Evolutionary conservation across 2,113 vertebrate genomes (phyloP).

Genomic region (Glaucomys volans): DNA sequence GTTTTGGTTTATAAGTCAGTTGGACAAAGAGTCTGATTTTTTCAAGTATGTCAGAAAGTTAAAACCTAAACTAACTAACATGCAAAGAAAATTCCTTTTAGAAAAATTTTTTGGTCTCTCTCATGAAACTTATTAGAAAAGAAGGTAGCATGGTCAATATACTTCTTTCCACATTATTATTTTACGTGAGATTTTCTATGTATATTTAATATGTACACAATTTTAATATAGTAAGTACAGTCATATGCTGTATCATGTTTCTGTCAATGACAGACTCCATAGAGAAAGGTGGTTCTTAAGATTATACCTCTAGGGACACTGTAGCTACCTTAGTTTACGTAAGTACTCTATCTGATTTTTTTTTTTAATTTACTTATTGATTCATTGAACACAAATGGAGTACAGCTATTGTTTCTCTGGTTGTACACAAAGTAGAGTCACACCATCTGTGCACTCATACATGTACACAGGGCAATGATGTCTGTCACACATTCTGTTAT

Average conservation of each 20-base stretch:
- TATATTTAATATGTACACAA: neutral
- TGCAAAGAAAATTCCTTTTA: neutral
- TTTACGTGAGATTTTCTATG: neutral
- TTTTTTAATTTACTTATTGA: too few species aligned
- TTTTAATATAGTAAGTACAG: neutral
- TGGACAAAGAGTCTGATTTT: neutral
- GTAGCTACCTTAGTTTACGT: neutral
- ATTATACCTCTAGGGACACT: neutral
- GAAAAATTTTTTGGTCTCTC: neutral
- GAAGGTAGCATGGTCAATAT: neutral
- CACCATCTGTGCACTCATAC: too few species aligned
- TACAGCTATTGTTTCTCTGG: too few species aligned
- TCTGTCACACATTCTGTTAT: too few species aligned
- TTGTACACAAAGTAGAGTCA: too few species aligned
- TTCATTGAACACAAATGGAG: too few species aligned
- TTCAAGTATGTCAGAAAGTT: neutral
- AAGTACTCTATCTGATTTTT: too few species aligned
- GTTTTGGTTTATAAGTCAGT: conserved; percentile 18
- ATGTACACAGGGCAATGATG: too few species aligned
- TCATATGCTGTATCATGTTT: neutral
- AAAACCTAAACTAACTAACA: neutral
- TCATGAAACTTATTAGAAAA: conserved; percentile 25
- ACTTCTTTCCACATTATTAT: neutral
- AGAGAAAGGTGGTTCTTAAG: too few species aligned
- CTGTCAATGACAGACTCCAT: neutral